Conservation (phyloP, 2,797 vertebrate genomes). For the Sebastes melanostomus region DNA sequence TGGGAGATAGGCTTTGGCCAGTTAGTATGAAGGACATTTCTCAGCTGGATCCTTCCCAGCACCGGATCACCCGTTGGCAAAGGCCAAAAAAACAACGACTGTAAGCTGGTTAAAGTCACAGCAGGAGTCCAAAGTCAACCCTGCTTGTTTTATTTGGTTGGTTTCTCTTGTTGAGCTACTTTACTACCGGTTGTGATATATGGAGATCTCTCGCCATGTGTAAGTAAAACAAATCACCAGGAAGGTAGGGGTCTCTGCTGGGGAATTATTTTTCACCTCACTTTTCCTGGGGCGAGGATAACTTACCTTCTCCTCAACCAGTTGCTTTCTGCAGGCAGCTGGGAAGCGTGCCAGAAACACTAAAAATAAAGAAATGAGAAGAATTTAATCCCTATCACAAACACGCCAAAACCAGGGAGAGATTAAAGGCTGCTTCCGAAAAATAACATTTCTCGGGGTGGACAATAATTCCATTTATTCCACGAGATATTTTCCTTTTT, state of each 20-base stretch:
- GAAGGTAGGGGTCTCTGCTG: conserved; percentile 58
- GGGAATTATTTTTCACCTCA: conserved; percentile 61
- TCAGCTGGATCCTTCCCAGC: conserved; percentile 43
- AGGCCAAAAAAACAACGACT: conserved; percentile 46
- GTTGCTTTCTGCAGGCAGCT: conserved; percentile 42
- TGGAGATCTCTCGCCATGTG: conserved; percentile 48
- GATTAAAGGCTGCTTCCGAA: conserved; percentile 73
- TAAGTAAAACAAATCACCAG: conserved; percentile 66
- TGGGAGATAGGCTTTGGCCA: conserved; percentile 40
- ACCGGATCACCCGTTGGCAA: conserved; percentile 26
- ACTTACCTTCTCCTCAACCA: conserved; percentile 44
- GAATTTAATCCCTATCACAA: conserved; percentile 72
- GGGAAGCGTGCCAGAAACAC: conserved; percentile 71
- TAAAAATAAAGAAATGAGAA: conserved; percentile 76
- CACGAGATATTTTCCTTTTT: conserved; percentile 44
- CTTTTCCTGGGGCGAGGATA: conserved; percentile 36
- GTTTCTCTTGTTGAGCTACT: conserved; percentile 55
- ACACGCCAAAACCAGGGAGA: conserved; percentile 59
- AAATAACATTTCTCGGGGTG: conserved; percentile 63
- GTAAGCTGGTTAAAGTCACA: conserved; percentile 16
- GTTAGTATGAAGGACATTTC: conserved; percentile 32
- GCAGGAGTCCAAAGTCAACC: conserved; percentile 48
- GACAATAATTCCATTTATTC: conserved; percentile 75
- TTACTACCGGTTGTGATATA: conserved; percentile 71
- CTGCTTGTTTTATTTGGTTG: conserved; percentile 63